Conservation (phyloP, 2,113 vertebrate species). For the Coregonus clupeaformis region DNA sequence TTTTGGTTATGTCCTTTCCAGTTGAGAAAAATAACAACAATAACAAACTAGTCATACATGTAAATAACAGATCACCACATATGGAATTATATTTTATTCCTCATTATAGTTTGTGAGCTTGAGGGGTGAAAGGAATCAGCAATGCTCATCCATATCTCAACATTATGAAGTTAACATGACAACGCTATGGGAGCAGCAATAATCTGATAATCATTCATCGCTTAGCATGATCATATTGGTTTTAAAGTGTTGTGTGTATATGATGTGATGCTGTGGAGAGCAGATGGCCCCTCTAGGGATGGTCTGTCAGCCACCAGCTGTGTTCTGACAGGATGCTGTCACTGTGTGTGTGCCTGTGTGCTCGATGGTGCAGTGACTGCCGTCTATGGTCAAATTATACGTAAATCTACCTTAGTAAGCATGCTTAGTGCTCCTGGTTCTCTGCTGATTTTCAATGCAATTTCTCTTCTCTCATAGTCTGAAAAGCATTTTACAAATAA, state of each 20-base stretch:
- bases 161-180: not conserved
- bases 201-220: not conserved
- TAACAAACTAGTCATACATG: no score
- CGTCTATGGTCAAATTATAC: not conserved
- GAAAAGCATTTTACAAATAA: no score
- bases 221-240: not conserved
- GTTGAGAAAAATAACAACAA: not conserved
- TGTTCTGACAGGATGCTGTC: conserved; percentile 40
- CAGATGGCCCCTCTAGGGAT: conserved; percentile 16
- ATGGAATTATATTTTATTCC: no score
- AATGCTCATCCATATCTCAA: not conserved
- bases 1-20: not conserved
- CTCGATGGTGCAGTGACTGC: no score
- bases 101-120: no score
- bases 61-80: no score
- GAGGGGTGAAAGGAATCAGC: not conserved
- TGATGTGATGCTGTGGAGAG: conserved; percentile 39
- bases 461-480: no score
- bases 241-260: not conserved
- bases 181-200: not conserved
- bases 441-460: not conserved
- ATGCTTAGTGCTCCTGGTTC: no score
- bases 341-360: conserved; percentile 1
- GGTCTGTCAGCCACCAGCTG: conserved; percentile 42
- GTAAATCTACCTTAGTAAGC: not conserved